Evolutionary conservation across 1,140 invertebrate species (phyloP).

Genomic region (Lordiphosa collinella): DNA sequence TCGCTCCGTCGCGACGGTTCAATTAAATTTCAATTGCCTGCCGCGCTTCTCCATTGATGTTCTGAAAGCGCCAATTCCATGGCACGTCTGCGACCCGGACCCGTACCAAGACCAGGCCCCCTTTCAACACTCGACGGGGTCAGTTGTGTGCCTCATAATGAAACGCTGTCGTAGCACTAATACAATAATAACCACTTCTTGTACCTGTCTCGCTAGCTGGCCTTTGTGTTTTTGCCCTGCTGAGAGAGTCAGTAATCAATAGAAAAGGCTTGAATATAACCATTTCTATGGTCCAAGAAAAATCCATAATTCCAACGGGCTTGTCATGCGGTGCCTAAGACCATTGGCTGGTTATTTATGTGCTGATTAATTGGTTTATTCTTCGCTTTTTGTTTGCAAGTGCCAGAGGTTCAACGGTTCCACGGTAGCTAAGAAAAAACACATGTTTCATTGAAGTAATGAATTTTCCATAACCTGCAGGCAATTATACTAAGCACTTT

Average conservation of each 20-base stretch:
- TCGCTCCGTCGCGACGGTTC: slow-evolving; percentile 27
- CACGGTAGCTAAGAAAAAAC: slow-evolving; percentile 18
- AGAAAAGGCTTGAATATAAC: slow-evolving; percentile 27
- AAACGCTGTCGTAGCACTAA: slow-evolving; percentile 61
- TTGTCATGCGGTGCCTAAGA: background rate
- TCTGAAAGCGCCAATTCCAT: slow-evolving; percentile 55
- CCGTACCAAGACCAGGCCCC: slow-evolving; percentile 22
- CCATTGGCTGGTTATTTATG: slow-evolving; percentile 32
- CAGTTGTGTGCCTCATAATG: slow-evolving; percentile 60
- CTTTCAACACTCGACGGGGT: slow-evolving; percentile 42
- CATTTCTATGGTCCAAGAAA: slow-evolving; percentile 28
- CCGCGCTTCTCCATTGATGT: slow-evolving; percentile 52
- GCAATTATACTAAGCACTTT: slow-evolving; percentile 54
- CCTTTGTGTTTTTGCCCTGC: background rate
- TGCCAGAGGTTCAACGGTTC: slow-evolving; percentile 1
- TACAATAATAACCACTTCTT: slow-evolving; percentile 75
- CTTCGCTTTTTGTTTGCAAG: slow-evolving; percentile 26
- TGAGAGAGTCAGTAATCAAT: slow-evolving; percentile 32
- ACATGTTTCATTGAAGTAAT: slow-evolving; percentile 47
- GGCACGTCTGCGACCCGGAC: slow-evolving; percentile 37
- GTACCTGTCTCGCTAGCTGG: slow-evolving; percentile 10
- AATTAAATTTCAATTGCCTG: slow-evolving; percentile 69
- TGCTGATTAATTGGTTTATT: slow-evolving; percentile 32
- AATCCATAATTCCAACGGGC: slow-evolving; percentile 17
- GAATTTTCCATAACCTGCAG: slow-evolving; percentile 29